phyloP scores from a whole-genome alignment of 2,888 invertebrate species.

The Drosophila nr. perissopoda region DNA sequence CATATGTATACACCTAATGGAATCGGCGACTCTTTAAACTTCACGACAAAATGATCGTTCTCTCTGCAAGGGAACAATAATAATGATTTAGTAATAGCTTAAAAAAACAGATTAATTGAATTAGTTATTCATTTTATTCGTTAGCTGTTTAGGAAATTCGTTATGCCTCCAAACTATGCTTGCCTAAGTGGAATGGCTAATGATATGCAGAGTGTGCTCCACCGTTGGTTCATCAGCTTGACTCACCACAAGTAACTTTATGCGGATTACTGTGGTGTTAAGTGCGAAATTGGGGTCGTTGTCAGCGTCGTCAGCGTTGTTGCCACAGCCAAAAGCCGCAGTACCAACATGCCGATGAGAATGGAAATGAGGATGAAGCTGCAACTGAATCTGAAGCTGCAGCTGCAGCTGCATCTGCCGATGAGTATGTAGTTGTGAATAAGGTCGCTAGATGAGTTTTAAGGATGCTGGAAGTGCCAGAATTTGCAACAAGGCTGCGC shows the following conservation, averaged over 20 bases:
- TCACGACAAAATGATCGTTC: not conserved
- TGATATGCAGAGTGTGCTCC: not conserved
- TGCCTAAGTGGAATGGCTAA: not conserved
- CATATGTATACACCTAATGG: not conserved
- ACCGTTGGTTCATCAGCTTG: constrained; percentile 6
- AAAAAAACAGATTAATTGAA: not conserved
- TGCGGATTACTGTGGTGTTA: constrained; percentile 58
- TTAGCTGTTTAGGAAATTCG: not conserved
- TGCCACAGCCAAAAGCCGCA: constrained; percentile 25
- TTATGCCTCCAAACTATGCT: not conserved
- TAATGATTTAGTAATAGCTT: not conserved
- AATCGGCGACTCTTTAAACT: not conserved
- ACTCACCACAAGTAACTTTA: constrained; percentile 44
- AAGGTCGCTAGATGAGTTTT: constrained; percentile 5
- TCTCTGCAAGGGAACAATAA: not conserved
- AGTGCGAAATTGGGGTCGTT: constrained; percentile 73
- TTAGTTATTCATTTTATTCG: not conserved
- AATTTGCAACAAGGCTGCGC: constrained; percentile 22
- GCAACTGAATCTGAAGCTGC: not conserved
- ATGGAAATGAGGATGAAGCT: constrained; percentile 1
- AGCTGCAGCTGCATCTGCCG: not conserved
- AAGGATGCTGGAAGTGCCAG: constrained; percentile 20
- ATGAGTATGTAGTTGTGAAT: constrained; percentile 3
- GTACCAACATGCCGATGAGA: constrained; percentile 5
- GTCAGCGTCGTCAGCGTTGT: constrained; percentile 26